Evolutionary conservation across 1,140 invertebrate species (phyloP).

Genomic region (Calliphora vicina): DNA sequence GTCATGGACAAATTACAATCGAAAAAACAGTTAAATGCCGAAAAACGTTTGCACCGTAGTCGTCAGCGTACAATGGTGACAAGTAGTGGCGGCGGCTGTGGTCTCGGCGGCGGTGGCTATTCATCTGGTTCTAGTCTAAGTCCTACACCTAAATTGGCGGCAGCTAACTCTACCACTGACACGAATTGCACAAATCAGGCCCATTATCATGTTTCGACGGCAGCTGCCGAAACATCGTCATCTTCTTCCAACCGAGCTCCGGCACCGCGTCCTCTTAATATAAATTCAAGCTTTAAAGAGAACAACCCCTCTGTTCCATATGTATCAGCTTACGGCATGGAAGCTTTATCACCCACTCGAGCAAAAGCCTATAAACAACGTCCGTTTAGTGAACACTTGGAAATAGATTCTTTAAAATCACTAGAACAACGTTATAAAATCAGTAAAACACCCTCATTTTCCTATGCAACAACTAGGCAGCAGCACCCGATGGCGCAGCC

Average conservation of each 20-base stretch:
- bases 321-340: slow-evolving; percentile 49
- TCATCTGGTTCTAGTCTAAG: slow-evolving; percentile 47
- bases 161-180: slow-evolving; percentile 50
- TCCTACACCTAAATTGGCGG: slow-evolving; percentile 55
- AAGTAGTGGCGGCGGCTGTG: slow-evolving; percentile 54
- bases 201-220: slow-evolving; percentile 58
- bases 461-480: slow-evolving; percentile 35
- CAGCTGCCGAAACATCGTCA: slow-evolving; percentile 37
- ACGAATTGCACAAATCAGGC: slow-evolving; percentile 57
- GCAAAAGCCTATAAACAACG: slow-evolving; percentile 44
- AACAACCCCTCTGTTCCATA: slow-evolving; percentile 49
- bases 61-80: slow-evolving; percentile 58
- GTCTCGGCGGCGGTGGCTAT: slow-evolving; percentile 8
- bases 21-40: slow-evolving; percentile 72
- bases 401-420: slow-evolving; percentile 43
- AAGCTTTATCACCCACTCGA: slow-evolving; percentile 21
- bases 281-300: slow-evolving; percentile 31
- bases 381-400: slow-evolving; percentile 56
- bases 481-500: background rate
- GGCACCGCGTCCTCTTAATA: background rate
- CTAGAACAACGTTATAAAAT: slow-evolving; percentile 52
- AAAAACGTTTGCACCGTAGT: slow-evolving; percentile 66
- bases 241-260: slow-evolving; percentile 17
- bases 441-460: slow-evolving; percentile 54
- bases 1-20: slow-evolving; percentile 79